Percentiles rank a stretch among this genome's conserved stretches.
phyloP scores from a whole-genome alignment of 2,888 invertebrate species.

The Latrodectus hesperus region DNA sequence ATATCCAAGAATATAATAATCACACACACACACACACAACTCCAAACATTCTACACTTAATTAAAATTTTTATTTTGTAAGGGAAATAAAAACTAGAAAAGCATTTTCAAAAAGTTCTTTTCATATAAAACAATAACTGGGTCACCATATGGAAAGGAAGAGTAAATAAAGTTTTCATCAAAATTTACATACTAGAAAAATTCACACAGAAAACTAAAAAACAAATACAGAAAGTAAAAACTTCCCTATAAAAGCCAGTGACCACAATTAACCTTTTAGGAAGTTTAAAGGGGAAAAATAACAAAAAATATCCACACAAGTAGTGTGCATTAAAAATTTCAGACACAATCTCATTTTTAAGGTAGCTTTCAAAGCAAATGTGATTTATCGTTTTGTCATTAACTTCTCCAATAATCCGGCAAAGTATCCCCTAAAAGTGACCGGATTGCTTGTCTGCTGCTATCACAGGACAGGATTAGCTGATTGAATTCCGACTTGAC shows the following conservation, averaged over 20 bases:
- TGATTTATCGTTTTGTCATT: conserved; percentile 54
- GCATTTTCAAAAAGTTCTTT: too few species aligned
- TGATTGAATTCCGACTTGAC: conserved; percentile 62
- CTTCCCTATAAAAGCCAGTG: neutral
- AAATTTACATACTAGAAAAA: neutral
- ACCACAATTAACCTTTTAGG: neutral
- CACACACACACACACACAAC: too few species aligned
- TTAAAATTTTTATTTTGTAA: too few species aligned
- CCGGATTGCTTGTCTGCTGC: conserved; percentile 20
- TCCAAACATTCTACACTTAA: too few species aligned
- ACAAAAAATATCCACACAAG: neutral
- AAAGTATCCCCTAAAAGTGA: conserved; percentile 47
- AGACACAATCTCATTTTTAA: conserved; percentile 13
- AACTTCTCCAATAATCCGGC: conserved; percentile 44
- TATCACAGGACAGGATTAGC: conserved; percentile 53
- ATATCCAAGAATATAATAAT: too few species aligned
- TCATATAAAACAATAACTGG: too few species aligned
- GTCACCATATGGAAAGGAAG: too few species aligned
- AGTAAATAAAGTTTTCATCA: neutral
- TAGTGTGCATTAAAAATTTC: conserved; percentile 7
- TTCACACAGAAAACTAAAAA: neutral
- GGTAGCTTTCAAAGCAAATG: conserved; percentile 20
- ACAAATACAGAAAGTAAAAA: neutral
- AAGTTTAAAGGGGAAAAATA: neutral
- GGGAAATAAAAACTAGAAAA: too few species aligned